Evolutionary conservation across 2,113 vertebrate species (phyloP).

Genomic region (Onychostoma macrolepis): DNA sequence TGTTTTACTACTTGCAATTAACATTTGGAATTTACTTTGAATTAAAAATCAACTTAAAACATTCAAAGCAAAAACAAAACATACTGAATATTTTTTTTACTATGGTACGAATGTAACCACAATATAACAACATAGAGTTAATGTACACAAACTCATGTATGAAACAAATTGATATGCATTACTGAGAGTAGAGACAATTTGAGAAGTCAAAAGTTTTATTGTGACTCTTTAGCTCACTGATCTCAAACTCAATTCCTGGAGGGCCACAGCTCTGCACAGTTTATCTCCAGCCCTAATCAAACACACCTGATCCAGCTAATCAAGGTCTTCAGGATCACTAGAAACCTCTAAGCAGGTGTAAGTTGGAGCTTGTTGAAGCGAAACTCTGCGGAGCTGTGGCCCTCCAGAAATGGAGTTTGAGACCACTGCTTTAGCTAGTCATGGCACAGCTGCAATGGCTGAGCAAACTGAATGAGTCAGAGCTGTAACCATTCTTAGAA

Average conservation of each 20-base stretch:
- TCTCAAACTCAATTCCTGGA: too few relatives aligned
- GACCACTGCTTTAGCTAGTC: too few relatives aligned
- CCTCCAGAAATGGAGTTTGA: too few relatives aligned
- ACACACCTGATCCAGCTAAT: too few relatives aligned
- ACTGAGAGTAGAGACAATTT: not conserved
- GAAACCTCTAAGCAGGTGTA: too few relatives aligned
- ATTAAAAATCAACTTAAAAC: not conserved
- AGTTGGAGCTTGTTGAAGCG: too few relatives aligned
- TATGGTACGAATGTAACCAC: not conserved
- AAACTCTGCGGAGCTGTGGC: too few relatives aligned
- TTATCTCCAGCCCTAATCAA: too few relatives aligned
- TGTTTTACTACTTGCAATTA: not conserved
- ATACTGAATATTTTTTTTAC: not conserved
- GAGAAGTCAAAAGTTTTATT: not conserved
- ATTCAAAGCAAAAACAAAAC: not conserved
- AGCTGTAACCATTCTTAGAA: slow-evolving; percentile 4
- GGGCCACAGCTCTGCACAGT: too few relatives aligned
- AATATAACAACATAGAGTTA: not conserved
- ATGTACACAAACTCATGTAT: not conserved
- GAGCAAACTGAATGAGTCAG: slow-evolving; percentile 20
- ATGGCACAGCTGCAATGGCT: slow-evolving; percentile 19
- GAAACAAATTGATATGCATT: not conserved
- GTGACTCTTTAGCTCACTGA: slow-evolving; percentile 23
- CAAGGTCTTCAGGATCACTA: too few relatives aligned
- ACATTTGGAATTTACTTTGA: not conserved